phyloP scores from a whole-genome alignment of 2,113 vertebrate species.

The cat (Felis catus) region DNA sequence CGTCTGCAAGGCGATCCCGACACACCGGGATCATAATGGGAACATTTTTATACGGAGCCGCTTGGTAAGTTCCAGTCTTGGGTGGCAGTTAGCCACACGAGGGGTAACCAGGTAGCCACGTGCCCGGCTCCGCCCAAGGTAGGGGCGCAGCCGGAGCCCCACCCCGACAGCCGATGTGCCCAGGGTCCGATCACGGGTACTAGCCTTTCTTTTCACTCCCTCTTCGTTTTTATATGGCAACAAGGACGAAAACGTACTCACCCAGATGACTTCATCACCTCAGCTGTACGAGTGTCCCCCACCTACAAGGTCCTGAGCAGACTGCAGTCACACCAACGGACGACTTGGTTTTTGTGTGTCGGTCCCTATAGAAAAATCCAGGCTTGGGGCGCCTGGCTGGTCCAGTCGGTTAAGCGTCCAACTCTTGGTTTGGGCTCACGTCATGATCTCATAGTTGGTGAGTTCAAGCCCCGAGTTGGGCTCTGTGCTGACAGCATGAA shows the following conservation, averaged over 20 bases:
- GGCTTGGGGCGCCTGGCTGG: too few species aligned
- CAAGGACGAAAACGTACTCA: not conserved
- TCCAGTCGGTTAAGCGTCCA: too few species aligned
- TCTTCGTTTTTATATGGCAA: not conserved
- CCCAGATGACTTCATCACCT: too few species aligned
- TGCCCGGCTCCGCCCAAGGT: rapidly evolving
- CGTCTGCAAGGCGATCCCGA: not conserved
- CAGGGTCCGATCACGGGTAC: not conserved
- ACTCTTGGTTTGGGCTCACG: too few species aligned
- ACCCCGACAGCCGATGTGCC: rapidly evolving
- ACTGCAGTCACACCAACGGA: not conserved
- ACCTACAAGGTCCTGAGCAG: not conserved
- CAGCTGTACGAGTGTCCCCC: not conserved
- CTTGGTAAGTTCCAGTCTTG: not conserved
- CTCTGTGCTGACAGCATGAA: too few species aligned
- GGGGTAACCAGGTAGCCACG: rapidly evolving
- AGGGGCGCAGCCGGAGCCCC: not conserved
- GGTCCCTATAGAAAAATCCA: not conserved
- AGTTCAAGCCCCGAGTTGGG: too few species aligned
- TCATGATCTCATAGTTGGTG: too few species aligned
- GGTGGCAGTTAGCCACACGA: not conserved
- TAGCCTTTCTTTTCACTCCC: not conserved
- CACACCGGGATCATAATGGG: too few species aligned
- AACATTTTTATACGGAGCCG: not conserved
- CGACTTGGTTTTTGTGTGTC: too few species aligned